Percentiles rank a stretch among this genome's conserved stretches.
Conservation (phyloP, 2,888 invertebrate species). For the Aphodius sticticus region DNA sequence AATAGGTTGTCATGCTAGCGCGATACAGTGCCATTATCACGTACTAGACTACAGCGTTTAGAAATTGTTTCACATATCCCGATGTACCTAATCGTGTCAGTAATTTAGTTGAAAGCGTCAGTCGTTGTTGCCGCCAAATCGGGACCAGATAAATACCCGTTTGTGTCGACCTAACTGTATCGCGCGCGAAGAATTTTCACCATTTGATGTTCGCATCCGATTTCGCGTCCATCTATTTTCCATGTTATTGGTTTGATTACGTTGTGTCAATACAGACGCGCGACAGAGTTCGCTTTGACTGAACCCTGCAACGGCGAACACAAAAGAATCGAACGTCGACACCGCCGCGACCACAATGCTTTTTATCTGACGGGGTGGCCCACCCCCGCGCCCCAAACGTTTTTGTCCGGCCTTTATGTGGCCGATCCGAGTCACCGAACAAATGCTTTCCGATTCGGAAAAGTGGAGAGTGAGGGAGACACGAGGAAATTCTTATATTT, state of each 20-base stretch:
- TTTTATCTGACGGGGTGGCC: constrained; percentile 39
- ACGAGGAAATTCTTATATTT: constrained; percentile 31
- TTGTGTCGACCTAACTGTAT: background rate
- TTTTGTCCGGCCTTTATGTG: constrained; percentile 36
- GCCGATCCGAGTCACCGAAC: constrained; percentile 33
- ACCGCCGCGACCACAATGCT: constrained; percentile 48
- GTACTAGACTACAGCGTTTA: too few species aligned
- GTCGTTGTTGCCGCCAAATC: background rate
- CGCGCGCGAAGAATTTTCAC: constrained; percentile 12
- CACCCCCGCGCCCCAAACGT: constrained; percentile 19
- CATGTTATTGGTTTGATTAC: constrained; percentile 59
- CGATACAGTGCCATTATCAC: too few species aligned
- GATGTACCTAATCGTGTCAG: background rate
- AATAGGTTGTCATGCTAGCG: too few species aligned
- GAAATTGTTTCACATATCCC: background rate
- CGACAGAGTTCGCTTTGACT: constrained; percentile 48
- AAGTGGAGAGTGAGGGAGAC: constrained; percentile 21
- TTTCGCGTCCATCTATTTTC: constrained; percentile 57
- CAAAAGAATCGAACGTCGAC: constrained; percentile 52
- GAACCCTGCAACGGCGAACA: constrained; percentile 40
- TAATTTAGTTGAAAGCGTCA: background rate
- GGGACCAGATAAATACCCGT: background rate
- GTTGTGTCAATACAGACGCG: constrained; percentile 54
- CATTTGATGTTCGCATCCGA: constrained; percentile 33
- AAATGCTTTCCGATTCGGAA: constrained; percentile 31